These are phyloP conservation scores for Octonoba sinensis DNA, from an alignment of 2,888 invertebrate genomes.

Conservation along the genomic window DNA sequence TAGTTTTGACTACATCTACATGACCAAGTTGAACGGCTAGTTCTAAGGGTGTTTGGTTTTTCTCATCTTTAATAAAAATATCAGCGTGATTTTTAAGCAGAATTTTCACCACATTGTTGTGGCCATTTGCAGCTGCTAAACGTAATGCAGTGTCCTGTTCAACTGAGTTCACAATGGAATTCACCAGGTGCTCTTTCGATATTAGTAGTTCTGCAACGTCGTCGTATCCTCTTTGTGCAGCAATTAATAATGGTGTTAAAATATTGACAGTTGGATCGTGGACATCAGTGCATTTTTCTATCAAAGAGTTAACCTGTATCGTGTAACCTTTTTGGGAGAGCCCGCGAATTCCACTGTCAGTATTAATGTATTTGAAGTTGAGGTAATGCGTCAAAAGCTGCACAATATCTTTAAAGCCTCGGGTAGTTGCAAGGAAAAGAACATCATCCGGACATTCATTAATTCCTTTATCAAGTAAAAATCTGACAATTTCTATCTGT, in stretches of 20 bases:
- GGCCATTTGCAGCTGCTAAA: constrained; percentile 14
- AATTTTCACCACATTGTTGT: constrained; percentile 6
- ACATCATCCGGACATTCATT: background rate
- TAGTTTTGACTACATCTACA: constrained; percentile 2
- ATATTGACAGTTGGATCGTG: too few relatives aligned
- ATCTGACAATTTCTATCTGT: background rate
- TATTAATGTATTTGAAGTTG: too few relatives aligned
- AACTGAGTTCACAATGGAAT: background rate
- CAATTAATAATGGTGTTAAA: background rate
- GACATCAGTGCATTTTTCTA: too few relatives aligned
- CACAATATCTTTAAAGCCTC: constrained; percentile 67
- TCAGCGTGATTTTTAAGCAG: constrained; percentile 8
- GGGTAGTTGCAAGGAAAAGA: background rate
- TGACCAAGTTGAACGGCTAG: background rate
- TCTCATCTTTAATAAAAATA: background rate
- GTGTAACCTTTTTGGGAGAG: too few relatives aligned
- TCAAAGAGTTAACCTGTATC: too few relatives aligned
- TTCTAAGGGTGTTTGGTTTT: background rate
- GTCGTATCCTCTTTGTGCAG: constrained; percentile 4
- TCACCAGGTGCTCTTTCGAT: background rate
- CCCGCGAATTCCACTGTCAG: too few relatives aligned
- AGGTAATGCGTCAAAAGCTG: constrained; percentile 67
- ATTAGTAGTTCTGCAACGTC: constrained; percentile 34
- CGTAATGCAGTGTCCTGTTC: background rate
- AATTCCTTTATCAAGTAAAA: constrained; percentile 4